These are phyloP conservation scores for Epinotia brunnichana DNA, from an alignment of 2,888 invertebrate genomes.

Conservation along the genomic window DNA sequence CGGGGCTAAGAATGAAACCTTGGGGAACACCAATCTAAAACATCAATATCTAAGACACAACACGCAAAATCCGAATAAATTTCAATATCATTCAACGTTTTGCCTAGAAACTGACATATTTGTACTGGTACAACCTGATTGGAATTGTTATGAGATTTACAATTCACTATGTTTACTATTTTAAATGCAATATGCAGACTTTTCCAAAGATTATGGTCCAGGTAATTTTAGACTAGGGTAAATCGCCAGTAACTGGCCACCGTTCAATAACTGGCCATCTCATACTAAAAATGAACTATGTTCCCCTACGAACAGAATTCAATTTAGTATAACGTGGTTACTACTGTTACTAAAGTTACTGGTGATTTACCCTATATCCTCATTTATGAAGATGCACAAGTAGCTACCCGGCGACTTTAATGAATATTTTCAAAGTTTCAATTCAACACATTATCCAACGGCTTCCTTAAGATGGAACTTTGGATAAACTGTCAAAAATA, in stretches of 20 bases:
- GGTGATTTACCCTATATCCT: too few species aligned
- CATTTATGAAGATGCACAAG: not conserved
- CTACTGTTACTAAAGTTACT: too few species aligned
- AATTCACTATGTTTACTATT: constrained; percentile 11
- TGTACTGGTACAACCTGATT: constrained; percentile 30
- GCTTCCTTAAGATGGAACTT: not conserved
- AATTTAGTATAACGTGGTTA: too few species aligned
- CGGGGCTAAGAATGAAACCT: constrained; percentile 55
- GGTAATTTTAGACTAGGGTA: not conserved
- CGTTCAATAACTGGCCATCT: too few species aligned
- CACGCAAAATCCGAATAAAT: constrained; percentile 22
- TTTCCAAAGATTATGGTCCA: not conserved
- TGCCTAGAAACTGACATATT: constrained; percentile 21
- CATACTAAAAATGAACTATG: too few species aligned
- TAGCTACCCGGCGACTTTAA: not conserved
- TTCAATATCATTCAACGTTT: constrained; percentile 15
- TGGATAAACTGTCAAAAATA: not conserved
- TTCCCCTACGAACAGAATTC: too few species aligned
- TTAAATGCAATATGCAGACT: not conserved
- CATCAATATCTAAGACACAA: constrained; percentile 48
- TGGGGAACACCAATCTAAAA: constrained; percentile 62
- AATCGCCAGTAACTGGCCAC: too few species aligned
- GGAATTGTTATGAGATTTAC: constrained; percentile 23
- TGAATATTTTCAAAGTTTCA: not conserved
- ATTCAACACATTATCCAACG: not conserved